phyloP scores from a whole-genome alignment of 2,797 vertebrate genomes.

The Peromyscus nudipes region DNA sequence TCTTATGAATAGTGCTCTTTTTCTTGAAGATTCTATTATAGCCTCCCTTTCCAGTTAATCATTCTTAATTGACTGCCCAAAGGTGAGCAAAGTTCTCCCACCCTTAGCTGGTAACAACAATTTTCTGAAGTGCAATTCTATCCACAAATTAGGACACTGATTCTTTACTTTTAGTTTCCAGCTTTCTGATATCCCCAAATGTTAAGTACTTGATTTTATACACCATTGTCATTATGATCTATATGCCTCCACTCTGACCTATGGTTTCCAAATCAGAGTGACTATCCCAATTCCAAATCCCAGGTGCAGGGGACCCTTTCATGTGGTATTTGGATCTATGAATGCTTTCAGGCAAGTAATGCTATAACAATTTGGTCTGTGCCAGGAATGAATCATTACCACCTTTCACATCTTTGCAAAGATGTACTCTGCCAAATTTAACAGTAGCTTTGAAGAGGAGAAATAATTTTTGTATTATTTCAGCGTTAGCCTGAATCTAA shows the following conservation, averaged over 20 bases:
- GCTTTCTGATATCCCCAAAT: background rate
- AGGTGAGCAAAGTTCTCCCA: background rate
- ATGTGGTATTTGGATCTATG: background rate
- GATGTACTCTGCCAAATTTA: background rate
- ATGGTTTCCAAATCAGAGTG: constrained; percentile 43
- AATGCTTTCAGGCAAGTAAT: background rate
- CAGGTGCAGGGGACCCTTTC: background rate
- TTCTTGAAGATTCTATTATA: background rate
- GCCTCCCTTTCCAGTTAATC: background rate
- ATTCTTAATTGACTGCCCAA: background rate
- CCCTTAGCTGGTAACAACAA: constrained; percentile 24
- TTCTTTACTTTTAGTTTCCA: constrained; percentile 10
- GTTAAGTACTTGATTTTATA: background rate
- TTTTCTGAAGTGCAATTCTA: constrained; percentile 50
- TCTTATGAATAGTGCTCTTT: background rate
- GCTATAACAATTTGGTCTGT: background rate
- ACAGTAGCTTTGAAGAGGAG: constrained; percentile 35
- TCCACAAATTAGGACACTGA: constrained; percentile 23
- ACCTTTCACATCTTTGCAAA: constrained; percentile 32
- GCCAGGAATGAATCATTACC: background rate
- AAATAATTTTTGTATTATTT: constrained; percentile 21
- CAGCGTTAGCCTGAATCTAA: constrained; percentile 51
- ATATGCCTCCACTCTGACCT: background rate
- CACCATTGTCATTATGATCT: background rate
- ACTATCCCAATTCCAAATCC: constrained; percentile 16